These are phyloP conservation scores for Mastomys coucha DNA, from an alignment of 2,113 vertebrate species.

Conservation along the genomic window DNA sequence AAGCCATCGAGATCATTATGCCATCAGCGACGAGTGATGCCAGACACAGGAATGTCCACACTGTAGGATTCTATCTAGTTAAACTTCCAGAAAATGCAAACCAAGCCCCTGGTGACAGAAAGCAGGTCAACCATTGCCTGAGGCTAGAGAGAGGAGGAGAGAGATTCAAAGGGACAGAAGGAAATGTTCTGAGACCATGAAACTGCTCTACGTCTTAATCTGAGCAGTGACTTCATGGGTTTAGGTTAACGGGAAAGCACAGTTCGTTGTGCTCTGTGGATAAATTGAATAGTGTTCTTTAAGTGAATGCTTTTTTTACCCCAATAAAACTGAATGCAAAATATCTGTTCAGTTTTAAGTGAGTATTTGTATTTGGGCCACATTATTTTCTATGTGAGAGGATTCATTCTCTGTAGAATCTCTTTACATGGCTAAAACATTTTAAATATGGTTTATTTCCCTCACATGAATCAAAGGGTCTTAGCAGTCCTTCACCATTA, in stretches of 20 bases:
- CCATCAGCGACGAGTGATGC: not conserved
- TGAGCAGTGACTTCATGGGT: not conserved
- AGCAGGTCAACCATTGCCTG: not conserved
- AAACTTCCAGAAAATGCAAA: constrained; percentile 45
- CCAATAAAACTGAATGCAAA: not conserved
- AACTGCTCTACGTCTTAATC: not conserved
- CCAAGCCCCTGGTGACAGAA: constrained; percentile 7
- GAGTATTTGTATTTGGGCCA: not conserved
- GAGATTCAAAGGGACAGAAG: not conserved
- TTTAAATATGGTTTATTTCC: not conserved
- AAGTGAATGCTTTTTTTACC: not conserved
- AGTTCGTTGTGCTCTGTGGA: not conserved
- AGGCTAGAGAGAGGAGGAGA: not conserved
- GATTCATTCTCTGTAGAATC: not conserved
- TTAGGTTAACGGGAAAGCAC: not conserved
- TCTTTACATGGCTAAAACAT: not conserved
- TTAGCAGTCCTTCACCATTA: not conserved
- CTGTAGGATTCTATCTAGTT: not conserved
- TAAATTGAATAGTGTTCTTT: not conserved
- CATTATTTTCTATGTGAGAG: not conserved
- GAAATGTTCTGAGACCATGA: not conserved
- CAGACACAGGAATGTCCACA: not conserved
- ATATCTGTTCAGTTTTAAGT: not conserved
- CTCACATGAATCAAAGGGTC: not conserved
- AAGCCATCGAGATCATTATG: not conserved